Evolutionary conservation across 2,888 invertebrate genomes (phyloP), one percentile per base, ranked within the genome.

Genomic region (Periphyllus acericola): DNA sequence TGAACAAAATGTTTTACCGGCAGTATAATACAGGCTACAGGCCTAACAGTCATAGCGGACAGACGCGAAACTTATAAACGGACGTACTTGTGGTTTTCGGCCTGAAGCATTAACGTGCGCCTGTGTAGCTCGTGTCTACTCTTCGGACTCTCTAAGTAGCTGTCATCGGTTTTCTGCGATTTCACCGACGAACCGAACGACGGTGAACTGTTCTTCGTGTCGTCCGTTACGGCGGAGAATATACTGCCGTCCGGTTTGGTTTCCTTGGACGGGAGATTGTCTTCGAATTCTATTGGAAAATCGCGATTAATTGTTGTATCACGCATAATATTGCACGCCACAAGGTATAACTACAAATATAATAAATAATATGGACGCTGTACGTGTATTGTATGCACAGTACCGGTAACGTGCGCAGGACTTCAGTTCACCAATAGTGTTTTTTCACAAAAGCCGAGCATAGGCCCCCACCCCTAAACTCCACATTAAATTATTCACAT

Each of bases 151-250:
- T 75, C 81, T 4, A 32, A 34, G 46, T 17, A 80, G 34, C 87
- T 81, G 19, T 87, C 80, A 1, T 87, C 87, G 9, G 87, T 87
- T 52, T 81, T 87, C 17, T 81, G 81, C 0, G 87, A 81, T 75
- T 55, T 80, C 25, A 87, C 32, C 8, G 85, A 86, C 0, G 87
- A 87, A 11, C 32, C n/a, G 19, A 80, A 87, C 9, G 87, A 87
- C 8, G 87, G 74, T 0, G 81, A 87, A 60, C 74, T 87, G 19
- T 46, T 86, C 29, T 86, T 86, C 19, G 79, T 86, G 25, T 86
- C 86, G 14, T 86, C 79, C 14, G 79, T 79, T 34, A 36, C 19
- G 29, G 14, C 76, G 0, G 86, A 80, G 9, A 80, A 80, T 17
- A 80, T 36, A 46, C 86, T 86, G 9, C 79, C 66, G 2, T 75